Conservation (phyloP, 2,888 invertebrate species). For the Acanthosepion pharaonis region DNA sequence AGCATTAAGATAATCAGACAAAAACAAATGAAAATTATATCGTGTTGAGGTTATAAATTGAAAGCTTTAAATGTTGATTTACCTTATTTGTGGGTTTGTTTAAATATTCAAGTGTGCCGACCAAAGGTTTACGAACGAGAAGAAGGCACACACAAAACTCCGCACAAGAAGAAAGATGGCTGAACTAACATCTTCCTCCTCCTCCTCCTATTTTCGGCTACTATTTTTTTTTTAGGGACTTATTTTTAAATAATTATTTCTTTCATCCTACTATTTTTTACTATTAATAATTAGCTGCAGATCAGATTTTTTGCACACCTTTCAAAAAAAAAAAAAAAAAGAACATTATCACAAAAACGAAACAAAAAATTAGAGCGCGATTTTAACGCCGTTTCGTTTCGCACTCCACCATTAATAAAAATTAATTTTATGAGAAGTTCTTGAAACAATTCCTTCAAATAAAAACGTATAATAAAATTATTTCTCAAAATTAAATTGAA, state of each 20-base stretch:
- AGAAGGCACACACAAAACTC: slow-evolving; percentile 24
- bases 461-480: background rate
- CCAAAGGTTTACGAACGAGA: background rate
- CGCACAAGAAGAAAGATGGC: slow-evolving; percentile 45
- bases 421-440: background rate
- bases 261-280: background rate
- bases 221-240: background rate
- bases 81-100: slow-evolving; percentile 40
- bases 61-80: background rate
- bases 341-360: too few relatives aligned
- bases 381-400: background rate
- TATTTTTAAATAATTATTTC: background rate
- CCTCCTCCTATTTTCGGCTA: background rate
- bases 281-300: background rate
- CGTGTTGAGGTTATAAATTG: background rate
- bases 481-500: background rate
- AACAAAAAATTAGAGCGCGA: background rate
- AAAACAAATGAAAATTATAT: background rate
- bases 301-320: background rate
- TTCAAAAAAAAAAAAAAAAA: background rate
- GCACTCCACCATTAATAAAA: background rate
- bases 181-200: slow-evolving; percentile 38
- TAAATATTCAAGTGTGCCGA: slow-evolving; percentile 37
- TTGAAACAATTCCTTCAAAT: background rate
- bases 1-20: background rate